Conservation (phyloP, 2,888 invertebrate genomes). For the Encarsia formosa region DNA sequence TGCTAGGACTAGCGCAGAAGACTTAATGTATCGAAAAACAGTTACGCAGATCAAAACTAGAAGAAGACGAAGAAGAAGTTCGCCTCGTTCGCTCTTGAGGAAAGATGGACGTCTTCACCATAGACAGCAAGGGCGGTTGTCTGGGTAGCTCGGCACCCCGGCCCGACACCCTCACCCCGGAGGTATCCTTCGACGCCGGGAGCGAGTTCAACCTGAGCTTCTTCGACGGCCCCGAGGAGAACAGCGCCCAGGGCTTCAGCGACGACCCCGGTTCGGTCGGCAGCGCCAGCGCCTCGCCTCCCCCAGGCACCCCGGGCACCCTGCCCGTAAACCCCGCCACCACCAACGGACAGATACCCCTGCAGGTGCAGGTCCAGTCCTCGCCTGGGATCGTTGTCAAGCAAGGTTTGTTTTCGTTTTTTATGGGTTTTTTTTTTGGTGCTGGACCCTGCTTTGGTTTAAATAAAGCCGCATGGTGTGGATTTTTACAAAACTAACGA, state of each 20-base stretch:
- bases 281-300: constrained; percentile 48
- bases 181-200: constrained; percentile 70
- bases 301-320: constrained; percentile 44
- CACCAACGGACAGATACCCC: constrained; percentile 27
- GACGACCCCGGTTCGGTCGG: constrained; percentile 64
- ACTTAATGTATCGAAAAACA: too few relatives aligned
- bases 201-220: constrained; percentile 78
- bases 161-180: constrained; percentile 60
- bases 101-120: constrained; percentile 70
- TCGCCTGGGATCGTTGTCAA: constrained; percentile 49
- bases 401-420: constrained; percentile 39
- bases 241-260: constrained; percentile 65
- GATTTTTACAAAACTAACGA: too few relatives aligned
- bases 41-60: too few relatives aligned
- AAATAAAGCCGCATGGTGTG: too few relatives aligned
- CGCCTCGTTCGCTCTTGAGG: neutral
- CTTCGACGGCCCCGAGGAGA: constrained; percentile 69
- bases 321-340: constrained; percentile 41
- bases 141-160: constrained; percentile 61
- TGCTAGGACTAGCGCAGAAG: too few relatives aligned
- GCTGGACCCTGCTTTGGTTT: too few relatives aligned
- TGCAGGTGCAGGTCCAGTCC: constrained; percentile 44
- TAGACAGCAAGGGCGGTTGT: constrained; percentile 63
- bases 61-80: too few relatives aligned
- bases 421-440: neutral